Conservation (phyloP, 2,113 vertebrate species). For the Cinclus cinclus region DNA sequence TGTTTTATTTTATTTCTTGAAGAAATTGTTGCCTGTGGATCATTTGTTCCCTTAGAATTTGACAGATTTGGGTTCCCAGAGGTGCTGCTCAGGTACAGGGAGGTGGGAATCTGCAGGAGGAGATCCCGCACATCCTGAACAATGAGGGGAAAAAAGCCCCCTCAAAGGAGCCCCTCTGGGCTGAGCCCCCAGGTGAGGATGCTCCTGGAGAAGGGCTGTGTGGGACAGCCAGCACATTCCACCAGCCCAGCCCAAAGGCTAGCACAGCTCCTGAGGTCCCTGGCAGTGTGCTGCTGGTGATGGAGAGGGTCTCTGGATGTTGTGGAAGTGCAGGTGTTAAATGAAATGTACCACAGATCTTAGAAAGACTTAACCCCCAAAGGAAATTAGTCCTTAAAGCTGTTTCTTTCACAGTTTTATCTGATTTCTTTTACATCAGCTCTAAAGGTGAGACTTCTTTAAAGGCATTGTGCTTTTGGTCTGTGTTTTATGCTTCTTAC, state of each 20-base stretch:
- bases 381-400: background rate
- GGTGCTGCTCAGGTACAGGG: fast-evolving
- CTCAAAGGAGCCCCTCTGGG: no score
- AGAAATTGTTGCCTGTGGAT: background rate
- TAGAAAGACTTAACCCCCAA: background rate
- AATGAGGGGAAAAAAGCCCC: no score
- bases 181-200: no score
- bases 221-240: no score
- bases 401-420: background rate
- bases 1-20: background rate
- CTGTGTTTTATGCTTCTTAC: background rate
- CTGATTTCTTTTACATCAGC: background rate
- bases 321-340: background rate
- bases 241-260: no score
- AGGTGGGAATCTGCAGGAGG: background rate
- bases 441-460: background rate
- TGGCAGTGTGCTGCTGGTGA: background rate
- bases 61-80: background rate
- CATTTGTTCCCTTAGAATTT: background rate
- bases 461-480: background rate
- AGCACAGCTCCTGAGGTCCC: background rate
- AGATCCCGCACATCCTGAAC: background rate
- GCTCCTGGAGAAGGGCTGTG: no score
- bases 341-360: background rate
- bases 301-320: background rate